Base-by-base conservation (phyloP, 2,888 invertebrate genomes). In the Tipula confusa region DNA sequence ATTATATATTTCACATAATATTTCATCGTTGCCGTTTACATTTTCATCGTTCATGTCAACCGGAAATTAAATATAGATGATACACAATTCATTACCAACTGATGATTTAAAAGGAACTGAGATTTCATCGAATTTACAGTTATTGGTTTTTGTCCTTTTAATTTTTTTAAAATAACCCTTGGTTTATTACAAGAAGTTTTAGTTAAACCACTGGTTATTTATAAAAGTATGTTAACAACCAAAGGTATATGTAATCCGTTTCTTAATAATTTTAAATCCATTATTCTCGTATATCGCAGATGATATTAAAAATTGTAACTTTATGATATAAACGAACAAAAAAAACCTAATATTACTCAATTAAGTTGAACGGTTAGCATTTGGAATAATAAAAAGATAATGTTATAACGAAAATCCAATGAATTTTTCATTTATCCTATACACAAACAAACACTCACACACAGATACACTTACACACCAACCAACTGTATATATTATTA, bases 301-400 rank as follows among this genome's bases (percentile, higher is more conserved):
- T 24, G 24, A 64, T 64, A 64, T 64, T 24, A 64, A 64, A 64
- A 24, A 64, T 64, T 18, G 24, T 64, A 64, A 64, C 64, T 64
- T 64, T 64, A 64, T 64, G 24, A 64, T 64, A 64, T n/a, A 64
- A 6, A 24, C 7, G 7, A 64, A 24, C 24, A 43, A 43, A n/a
- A 2, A n/a, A 6, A 9, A 43, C 1, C n/a, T 24, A 24, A 64
- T 24, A 64, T 24, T 64, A 64, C 64, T 24, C 64, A 64, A 64
- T 64, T 64, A 64, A 64, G 24, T 64, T 64, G 18, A 64, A 64
- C 24, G 64, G 64, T 1, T 24, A 64, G 24, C 64, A 64, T 24
- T 64, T 64, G 64, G 64, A 64, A 64, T 64, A 64, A 64, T 64
- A 64, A 64, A 64, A 48, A 7, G 9, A 64, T 64, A 64, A 64